A percentile compares a stretch with the other conserved stretches of the same genome.
Conservation (phyloP, 1,140 invertebrate species). For the Plectrocnemia conspersa region DNA sequence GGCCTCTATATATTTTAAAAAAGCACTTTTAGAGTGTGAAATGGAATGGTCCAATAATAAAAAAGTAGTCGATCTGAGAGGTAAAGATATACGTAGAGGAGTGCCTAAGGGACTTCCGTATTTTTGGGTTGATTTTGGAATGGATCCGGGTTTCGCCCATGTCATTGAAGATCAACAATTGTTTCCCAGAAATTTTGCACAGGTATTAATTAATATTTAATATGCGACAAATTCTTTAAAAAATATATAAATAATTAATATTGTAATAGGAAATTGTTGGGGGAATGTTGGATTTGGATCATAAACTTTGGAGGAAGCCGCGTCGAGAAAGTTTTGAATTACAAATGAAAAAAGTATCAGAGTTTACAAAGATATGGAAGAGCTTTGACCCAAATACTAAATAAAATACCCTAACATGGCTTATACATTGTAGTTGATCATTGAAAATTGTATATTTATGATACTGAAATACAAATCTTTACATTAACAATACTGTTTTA, state of each 20-base stretch:
- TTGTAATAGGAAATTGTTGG: conserved; percentile 82
- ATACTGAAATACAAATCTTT: too few relatives aligned
- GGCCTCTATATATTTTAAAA: conserved; percentile 96
- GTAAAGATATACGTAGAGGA: conserved; percentile 68
- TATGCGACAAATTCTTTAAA: neutral
- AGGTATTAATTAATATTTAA: conserved; percentile 59
- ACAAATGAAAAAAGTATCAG: conserved; percentile 47
- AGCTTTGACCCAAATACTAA: conserved; percentile 39
- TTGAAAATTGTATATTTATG: too few relatives aligned
- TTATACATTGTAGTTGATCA: too few relatives aligned
- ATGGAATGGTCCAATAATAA: conserved; percentile 93
- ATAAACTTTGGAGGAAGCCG: conserved; percentile 77
- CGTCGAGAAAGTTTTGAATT: conserved; percentile 56
- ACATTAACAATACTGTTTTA: too few relatives aligned
- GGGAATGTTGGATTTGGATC: conserved; percentile 87
- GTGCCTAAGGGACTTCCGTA: conserved; percentile 94
- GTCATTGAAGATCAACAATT: conserved; percentile 89
- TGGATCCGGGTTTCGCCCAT: conserved; percentile 87
- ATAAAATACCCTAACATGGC: conserved; percentile 4
- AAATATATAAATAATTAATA: conserved; percentile 16
- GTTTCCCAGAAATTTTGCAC: conserved; percentile 88
- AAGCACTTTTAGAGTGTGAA: conserved; percentile 92
- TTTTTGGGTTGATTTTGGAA: conserved; percentile 90
- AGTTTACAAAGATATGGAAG: conserved; percentile 48
- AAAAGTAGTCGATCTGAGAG: conserved; percentile 82